A percentile compares a stretch with the other conserved stretches of the same genome.
phyloP scores from a whole-genome alignment of 2,888 invertebrate species.

The Notodonta ziczac region DNA sequence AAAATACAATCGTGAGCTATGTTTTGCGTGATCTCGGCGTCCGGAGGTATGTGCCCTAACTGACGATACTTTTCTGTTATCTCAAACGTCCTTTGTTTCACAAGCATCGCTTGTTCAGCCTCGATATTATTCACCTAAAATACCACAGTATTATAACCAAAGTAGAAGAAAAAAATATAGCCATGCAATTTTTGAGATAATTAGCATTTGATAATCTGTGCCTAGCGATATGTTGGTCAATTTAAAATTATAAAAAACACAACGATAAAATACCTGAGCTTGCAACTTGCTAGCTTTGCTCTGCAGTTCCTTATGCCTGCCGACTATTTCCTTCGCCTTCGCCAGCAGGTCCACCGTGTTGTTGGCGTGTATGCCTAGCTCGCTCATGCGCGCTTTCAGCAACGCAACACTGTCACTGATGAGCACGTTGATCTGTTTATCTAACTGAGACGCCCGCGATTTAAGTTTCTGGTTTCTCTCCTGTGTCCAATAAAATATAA shows the following conservation, averaged over 20 bases:
- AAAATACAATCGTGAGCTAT: conserved; percentile 92
- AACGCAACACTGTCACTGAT: conserved; percentile 96
- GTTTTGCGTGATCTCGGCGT: conserved; percentile 86
- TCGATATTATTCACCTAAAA: conserved; percentile 87
- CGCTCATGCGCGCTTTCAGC: conserved; percentile 94
- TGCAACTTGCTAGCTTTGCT: conserved; percentile 94
- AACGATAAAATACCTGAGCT: conserved; percentile 86
- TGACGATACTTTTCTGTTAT: conserved; percentile 89
- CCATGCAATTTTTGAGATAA: conserved; percentile 6
- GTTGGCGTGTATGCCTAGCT: conserved; percentile 94
- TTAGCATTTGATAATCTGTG: not conserved
- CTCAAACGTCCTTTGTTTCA: conserved; percentile 90
- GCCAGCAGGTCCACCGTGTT: conserved; percentile 93
- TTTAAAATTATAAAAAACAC: conserved; percentile 4
- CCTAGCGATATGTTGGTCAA: conserved; percentile 8
- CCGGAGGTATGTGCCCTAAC: conserved; percentile 81
- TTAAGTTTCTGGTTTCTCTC: conserved; percentile 92
- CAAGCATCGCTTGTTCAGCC: conserved; percentile 89
- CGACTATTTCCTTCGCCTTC: conserved; percentile 96
- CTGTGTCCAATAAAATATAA: conserved; percentile 60
- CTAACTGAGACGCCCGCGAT: conserved; percentile 94
- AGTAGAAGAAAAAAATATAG: conserved; percentile 17
- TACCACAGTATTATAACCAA: conserved; percentile 1
- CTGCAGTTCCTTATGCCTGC: conserved; percentile 96
- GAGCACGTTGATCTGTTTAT: conserved; percentile 96